Evolutionary conservation across 2,113 vertebrate genomes (phyloP), one percentile per base, ranked within the genome.

Genomic region (Platichthys stellatus): DNA sequence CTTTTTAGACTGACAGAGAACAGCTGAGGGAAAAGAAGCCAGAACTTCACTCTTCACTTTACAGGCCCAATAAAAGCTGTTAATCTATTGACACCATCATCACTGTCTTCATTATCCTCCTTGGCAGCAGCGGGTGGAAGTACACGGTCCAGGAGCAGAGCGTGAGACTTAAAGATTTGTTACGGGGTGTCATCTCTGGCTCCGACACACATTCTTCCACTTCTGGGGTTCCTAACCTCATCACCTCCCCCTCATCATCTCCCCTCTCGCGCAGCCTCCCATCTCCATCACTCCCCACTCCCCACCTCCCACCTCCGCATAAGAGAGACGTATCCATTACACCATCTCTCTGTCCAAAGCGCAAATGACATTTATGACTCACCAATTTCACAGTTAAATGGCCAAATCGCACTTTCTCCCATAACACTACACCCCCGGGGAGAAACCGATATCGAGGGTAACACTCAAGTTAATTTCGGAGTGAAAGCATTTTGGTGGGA

Each of bases 311-410:
- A 89, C 72, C 47, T 67, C 76, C 45, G 45, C 68, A 72, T 77
- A 75, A 81, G 75, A 68, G 26, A 23, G 26, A 74, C 6, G 20
- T 85, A 88, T 88, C 81, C 51, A 80, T 88, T 86, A 79, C 82
- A 74, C 77, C 72, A 43, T 76, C 75, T 63, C 73, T 63, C 72
- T 10, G 1, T 61, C 76, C 74, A 6, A 83, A 83, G 88, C 86
- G 56, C 75, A 78, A 78, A 59, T 77, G 74, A 76, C 87, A 79
- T 80, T 86, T 85, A 88, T 85, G 80, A 87, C 84, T 87, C 79
- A 87, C 80, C 21, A 53, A 62, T 91, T 85, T 89, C 78, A 85
- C 80, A 66, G 75, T 73, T 63, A 51, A 62, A 67, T 1, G 15
- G 69, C 53, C 69, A 58, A 82, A 69, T 31, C 76, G 59, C 60